Conservation (phyloP, 2,113 vertebrate genomes). For the Conger conger region DNA sequence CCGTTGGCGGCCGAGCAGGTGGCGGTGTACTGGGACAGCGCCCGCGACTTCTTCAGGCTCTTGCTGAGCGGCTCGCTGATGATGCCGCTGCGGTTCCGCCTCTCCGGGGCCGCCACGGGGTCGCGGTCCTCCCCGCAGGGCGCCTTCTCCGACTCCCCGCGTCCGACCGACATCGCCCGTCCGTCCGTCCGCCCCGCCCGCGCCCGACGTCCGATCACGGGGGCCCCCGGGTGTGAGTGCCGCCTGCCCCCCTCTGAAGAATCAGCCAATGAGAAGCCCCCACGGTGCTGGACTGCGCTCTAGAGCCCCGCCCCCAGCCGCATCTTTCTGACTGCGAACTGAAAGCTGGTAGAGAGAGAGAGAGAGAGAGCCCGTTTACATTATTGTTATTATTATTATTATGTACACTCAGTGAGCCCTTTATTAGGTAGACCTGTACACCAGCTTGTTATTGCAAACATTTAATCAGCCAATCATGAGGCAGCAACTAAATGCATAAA, state of each 20-base stretch:
- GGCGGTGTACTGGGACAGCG: conserved; percentile 88
- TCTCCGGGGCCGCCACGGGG: conserved; percentile 78
- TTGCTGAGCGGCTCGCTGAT: conserved; percentile 95
- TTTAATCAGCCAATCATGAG: too few relatives aligned
- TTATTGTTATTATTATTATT: too few relatives aligned
- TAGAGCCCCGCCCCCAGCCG: conserved; percentile 18
- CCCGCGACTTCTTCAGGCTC: conserved; percentile 91
- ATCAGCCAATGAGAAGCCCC: conserved; percentile 33
- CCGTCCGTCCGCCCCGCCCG: conserved; percentile 38
- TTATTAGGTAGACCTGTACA: too few relatives aligned
- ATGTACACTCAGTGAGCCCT: too few relatives aligned
- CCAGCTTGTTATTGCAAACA: too few relatives aligned
- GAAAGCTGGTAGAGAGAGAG: conserved; percentile 24
- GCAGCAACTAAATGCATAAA: too few relatives aligned
- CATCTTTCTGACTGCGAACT: conserved; percentile 27
- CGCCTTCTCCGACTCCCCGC: conserved; percentile 72
- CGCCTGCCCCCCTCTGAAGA: conserved; percentile 31
- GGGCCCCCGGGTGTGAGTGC: conserved; percentile 32
- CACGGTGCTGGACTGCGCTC: conserved; percentile 22
- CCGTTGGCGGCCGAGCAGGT: conserved; percentile 71
- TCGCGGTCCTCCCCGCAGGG: conserved; percentile 72
- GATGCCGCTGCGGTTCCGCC: conserved; percentile 91
- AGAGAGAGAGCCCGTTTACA: neutral
- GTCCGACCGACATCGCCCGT: conserved; percentile 77
- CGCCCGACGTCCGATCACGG: conserved; percentile 33